phyloP scores from a whole-genome alignment of 2,888 invertebrate genomes.

The Nomada lathburiana region DNA sequence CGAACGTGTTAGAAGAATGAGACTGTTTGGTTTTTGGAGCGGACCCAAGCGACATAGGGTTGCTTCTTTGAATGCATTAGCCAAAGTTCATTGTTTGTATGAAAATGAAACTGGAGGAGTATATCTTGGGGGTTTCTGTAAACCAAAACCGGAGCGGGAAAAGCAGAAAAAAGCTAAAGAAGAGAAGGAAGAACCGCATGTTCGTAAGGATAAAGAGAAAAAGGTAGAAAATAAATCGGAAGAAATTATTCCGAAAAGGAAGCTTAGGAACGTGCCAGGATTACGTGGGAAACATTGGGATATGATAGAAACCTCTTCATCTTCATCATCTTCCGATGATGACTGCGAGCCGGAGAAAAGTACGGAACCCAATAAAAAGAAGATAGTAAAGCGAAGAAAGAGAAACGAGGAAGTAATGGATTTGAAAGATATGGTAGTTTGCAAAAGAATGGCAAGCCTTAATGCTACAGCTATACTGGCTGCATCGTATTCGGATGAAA shows the following conservation, averaged over 20 bases:
- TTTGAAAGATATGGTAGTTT: constrained; percentile 93
- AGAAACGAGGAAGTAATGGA: constrained; percentile 88
- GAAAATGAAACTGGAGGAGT: constrained; percentile 94
- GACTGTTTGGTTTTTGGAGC: constrained; percentile 89
- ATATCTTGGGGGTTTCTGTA: constrained; percentile 86
- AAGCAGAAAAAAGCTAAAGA: constrained; percentile 72
- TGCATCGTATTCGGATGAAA: constrained; percentile 92
- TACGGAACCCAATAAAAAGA: constrained; percentile 79
- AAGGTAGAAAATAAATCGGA: constrained; percentile 71
- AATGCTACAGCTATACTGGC: constrained; percentile 96
- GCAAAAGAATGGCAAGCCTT: constrained; percentile 95
- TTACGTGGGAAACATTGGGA: constrained; percentile 94
- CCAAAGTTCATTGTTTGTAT: constrained; percentile 95
- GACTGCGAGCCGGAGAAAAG: constrained; percentile 77
- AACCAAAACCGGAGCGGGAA: constrained; percentile 85
- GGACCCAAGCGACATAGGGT: constrained; percentile 94
- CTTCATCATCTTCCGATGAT: constrained; percentile 80
- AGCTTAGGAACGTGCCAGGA: constrained; percentile 89
- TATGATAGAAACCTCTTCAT: constrained; percentile 88
- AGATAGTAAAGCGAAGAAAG: constrained; percentile 78
- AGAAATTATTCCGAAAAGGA: constrained; percentile 86
- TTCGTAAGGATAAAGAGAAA: constrained; percentile 72
- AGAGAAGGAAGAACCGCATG: constrained; percentile 62
- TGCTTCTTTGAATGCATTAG: constrained; percentile 94
- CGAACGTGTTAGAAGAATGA: constrained; percentile 85